Evolutionary conservation across 2,113 vertebrate genomes (phyloP).

Genomic region (Saimiri boliviensis): DNA sequence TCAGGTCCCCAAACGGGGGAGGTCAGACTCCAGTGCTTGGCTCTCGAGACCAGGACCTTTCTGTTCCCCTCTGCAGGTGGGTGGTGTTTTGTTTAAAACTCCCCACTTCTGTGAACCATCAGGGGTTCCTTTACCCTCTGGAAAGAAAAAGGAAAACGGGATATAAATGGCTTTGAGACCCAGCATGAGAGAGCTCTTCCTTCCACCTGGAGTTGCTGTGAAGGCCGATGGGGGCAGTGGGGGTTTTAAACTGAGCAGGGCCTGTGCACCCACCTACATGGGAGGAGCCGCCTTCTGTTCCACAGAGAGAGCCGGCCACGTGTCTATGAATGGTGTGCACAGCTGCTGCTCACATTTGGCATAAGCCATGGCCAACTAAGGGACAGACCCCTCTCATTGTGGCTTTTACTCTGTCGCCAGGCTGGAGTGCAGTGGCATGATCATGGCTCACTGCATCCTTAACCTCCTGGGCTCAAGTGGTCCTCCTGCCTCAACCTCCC

Average conservation of each 20-base stretch:
- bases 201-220: background rate
- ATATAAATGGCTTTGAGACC: background rate
- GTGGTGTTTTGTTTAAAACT: background rate
- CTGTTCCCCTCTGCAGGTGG: background rate
- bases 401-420: too few species aligned
- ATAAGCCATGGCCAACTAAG: background rate
- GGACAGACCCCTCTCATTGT: background rate
- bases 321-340: accelerated
- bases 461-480: too few species aligned
- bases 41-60: background rate
- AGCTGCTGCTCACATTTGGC: background rate
- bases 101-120: background rate
- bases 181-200: background rate
- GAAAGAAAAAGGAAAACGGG: background rate
- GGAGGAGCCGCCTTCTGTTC: background rate
- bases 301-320: background rate
- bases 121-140: background rate
- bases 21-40: accelerated
- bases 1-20: accelerated
- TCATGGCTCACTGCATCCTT: too few species aligned
- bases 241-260: background rate
- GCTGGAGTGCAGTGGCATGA: too few species aligned
- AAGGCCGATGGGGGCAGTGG: accelerated
- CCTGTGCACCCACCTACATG: background rate
- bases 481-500: too few species aligned